phyloP scores from a whole-genome alignment of 2,888 invertebrate genomes.

The Prenolepis imparis region DNA sequence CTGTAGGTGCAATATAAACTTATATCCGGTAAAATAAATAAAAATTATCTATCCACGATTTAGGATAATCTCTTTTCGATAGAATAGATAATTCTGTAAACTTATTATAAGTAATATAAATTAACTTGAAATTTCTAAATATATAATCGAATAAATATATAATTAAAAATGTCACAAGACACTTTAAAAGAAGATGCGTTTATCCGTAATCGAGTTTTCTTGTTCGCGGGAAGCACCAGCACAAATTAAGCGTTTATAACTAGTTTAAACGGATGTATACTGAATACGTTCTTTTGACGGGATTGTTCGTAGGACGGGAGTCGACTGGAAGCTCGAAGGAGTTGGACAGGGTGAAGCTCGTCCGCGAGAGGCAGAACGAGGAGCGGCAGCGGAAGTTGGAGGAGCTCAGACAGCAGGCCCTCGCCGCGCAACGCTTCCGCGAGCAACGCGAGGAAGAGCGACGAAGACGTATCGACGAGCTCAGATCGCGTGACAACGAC shows the following conservation, averaged over 20 bases:
- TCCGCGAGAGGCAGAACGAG: constrained; percentile 95
- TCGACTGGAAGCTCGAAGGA: constrained; percentile 83
- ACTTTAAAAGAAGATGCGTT: constrained; percentile 4
- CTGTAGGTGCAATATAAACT: background rate
- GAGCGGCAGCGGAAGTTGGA: constrained; percentile 95
- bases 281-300: constrained; percentile 15
- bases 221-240: background rate
- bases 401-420: constrained; percentile 95
- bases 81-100: background rate
- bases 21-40: background rate
- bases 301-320: constrained; percentile 83
- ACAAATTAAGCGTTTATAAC: constrained; percentile 6
- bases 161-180: background rate
- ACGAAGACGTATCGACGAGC: constrained; percentile 93
- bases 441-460: constrained; percentile 96
- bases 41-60: background rate
- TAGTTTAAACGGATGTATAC: background rate
- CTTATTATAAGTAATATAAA: background rate
- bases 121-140: constrained; percentile 17
- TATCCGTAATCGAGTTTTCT: constrained; percentile 4
- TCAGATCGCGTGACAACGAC: constrained; percentile 92
- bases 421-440: constrained; percentile 95
- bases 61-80: background rate
- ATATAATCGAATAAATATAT: background rate
- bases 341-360: constrained; percentile 87